phyloP scores from a whole-genome alignment of 2,113 vertebrate genomes.

The Rhineura floridana region DNA sequence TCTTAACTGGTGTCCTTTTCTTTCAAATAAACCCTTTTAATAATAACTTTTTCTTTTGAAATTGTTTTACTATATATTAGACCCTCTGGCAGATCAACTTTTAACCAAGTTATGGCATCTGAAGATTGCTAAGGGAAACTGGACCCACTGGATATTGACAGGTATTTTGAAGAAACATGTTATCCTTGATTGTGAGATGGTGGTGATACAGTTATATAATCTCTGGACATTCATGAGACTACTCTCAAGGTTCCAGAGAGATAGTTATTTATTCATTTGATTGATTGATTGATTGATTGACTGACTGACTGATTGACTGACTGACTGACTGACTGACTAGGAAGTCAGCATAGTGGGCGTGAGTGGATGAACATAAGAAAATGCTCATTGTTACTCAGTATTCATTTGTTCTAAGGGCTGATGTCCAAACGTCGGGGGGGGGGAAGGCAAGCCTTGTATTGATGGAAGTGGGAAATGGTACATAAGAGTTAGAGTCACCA shows the following conservation, averaged over 20 bases:
- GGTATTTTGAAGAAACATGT: background rate
- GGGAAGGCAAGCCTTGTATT: too few relatives aligned
- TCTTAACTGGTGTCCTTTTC: background rate
- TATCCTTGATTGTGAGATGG: background rate
- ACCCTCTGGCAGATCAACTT: background rate
- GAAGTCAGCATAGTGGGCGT: background rate
- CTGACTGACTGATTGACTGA: background rate
- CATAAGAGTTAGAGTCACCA: too few relatives aligned
- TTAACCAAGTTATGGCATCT: background rate
- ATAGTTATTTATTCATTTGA: background rate
- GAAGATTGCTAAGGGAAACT: background rate
- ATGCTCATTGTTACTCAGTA: background rate
- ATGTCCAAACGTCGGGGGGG: too few relatives aligned
- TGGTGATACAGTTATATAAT: background rate
- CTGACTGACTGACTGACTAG: background rate
- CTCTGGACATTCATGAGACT: background rate
- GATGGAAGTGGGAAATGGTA: too few relatives aligned
- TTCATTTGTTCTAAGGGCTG: too few relatives aligned
- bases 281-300: background rate
- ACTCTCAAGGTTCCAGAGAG: background rate
- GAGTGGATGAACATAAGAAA: background rate
- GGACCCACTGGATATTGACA: background rate
- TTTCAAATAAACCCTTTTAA: background rate
- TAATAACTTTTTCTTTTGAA: background rate
- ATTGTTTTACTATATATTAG: background rate